Conservation (phyloP, 2,113 vertebrate species). For the Erinaceus europaeus region DNA sequence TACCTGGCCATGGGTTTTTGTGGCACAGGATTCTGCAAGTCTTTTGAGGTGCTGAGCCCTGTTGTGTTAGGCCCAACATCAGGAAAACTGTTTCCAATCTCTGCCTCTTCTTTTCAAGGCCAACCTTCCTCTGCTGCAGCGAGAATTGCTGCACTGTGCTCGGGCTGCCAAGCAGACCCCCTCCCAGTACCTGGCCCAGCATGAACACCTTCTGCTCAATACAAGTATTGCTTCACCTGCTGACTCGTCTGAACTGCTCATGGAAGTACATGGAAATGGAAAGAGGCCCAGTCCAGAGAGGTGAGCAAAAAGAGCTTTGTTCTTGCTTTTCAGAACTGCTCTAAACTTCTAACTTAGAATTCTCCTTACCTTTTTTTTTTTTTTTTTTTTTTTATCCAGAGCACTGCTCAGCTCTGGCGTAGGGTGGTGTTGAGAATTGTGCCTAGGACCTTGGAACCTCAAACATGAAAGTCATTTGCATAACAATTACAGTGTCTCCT, state of each 20-base stretch:
- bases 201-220: constrained; percentile 97
- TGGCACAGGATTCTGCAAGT: not conserved
- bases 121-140: constrained; percentile 96
- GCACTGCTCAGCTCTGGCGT: too few relatives aligned
- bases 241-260: constrained; percentile 94
- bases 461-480: too few relatives aligned
- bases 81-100: not conserved
- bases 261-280: constrained; percentile 89
- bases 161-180: constrained; percentile 98
- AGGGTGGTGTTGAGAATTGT: too few relatives aligned
- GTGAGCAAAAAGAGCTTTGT: constrained; percentile 73
- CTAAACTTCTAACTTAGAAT: not conserved
- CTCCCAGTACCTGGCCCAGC: constrained; percentile 97
- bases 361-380: too few relatives aligned
- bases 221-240: constrained; percentile 91
- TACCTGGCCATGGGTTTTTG: too few relatives aligned
- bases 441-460: too few relatives aligned
- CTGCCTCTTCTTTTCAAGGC: constrained; percentile 84
- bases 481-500: too few relatives aligned
- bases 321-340: not conserved
- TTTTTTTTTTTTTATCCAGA: too few relatives aligned
- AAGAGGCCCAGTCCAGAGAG: constrained; percentile 96
- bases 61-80: not conserved
- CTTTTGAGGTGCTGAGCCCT: constrained; percentile 15
- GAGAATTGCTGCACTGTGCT: constrained; percentile 96